Conservation (phyloP, 2,888 invertebrate genomes). For the Pediacus dermestoides region DNA sequence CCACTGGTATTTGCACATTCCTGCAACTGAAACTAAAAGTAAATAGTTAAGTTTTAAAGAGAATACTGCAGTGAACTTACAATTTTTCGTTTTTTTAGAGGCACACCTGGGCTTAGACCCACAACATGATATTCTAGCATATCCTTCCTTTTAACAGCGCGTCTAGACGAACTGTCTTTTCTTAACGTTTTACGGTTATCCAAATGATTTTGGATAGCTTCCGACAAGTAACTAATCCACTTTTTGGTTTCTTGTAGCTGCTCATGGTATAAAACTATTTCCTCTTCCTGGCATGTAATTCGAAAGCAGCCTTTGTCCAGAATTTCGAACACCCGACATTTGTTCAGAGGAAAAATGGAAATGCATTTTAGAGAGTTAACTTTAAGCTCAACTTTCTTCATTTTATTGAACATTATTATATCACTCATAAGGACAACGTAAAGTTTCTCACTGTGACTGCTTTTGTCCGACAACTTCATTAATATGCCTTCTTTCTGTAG, state of each 20-base stretch:
- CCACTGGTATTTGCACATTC: too few relatives aligned
- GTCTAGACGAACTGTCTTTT: conserved; percentile 62
- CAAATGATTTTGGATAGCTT: conserved; percentile 56
- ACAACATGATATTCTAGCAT: conserved; percentile 54
- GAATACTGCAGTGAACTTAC: too few relatives aligned
- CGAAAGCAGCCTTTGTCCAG: conserved; percentile 58
- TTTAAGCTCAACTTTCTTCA: conserved; percentile 55
- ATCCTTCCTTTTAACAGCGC: conserved; percentile 58
- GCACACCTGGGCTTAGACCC: conserved; percentile 53
- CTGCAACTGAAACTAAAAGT: too few relatives aligned
- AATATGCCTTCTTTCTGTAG: conserved; percentile 65
- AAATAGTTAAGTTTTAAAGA: too few relatives aligned
- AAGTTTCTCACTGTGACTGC: conserved; percentile 52
- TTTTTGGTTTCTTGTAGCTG: conserved; percentile 53
- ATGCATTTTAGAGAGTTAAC: conserved; percentile 62
- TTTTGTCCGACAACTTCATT: conserved; percentile 38
- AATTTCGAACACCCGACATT: conserved; percentile 62
- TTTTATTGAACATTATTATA: conserved; percentile 70
- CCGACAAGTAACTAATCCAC: conserved; percentile 57
- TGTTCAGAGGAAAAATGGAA: conserved; percentile 66
- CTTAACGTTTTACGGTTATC: conserved; percentile 59
- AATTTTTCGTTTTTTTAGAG: conserved; percentile 48
- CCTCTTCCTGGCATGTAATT: conserved; percentile 58
- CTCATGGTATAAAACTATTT: conserved; percentile 56
- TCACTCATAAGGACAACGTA: conserved; percentile 72